Evolutionary conservation across 2,797 vertebrate species (phyloP).

Genomic region (Gymnothorax javanicus): DNA sequence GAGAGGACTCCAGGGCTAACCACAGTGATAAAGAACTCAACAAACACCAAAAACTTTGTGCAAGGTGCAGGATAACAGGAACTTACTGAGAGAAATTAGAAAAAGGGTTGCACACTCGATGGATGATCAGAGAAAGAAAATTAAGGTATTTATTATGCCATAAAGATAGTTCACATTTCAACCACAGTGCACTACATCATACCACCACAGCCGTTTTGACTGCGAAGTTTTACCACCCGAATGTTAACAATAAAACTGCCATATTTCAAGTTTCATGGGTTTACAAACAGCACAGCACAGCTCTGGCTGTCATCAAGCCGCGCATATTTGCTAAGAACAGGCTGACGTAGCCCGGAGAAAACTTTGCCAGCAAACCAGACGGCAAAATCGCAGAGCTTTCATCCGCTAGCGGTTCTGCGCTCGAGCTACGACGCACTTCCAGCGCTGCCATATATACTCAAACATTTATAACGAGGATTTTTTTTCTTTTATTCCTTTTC

Average conservation of each 20-base stretch:
- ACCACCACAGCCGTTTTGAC: too few species aligned
- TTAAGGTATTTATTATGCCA: too few species aligned
- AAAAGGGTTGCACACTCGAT: too few species aligned
- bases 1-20: neutral
- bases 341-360: slow-evolving; percentile 12
- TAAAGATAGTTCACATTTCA: too few species aligned
- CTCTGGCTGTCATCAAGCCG: neutral
- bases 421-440: slow-evolving; percentile 33
- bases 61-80: too few species aligned
- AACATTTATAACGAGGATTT: slow-evolving; percentile 27
- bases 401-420: slow-evolving; percentile 24
- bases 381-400: slow-evolving; percentile 12
- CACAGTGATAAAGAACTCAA: too few species aligned
- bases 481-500: slow-evolving; percentile 10
- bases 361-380: neutral
- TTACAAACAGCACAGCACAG: neutral
- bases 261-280: neutral
- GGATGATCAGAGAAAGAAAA: too few species aligned
- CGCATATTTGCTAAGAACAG: neutral
- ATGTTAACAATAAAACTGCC: neutral
- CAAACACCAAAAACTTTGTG: too few species aligned
- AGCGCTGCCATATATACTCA: slow-evolving; percentile 39
- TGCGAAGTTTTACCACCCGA: too few species aligned
- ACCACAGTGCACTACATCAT: too few species aligned
- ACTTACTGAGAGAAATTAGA: too few species aligned